These are phyloP conservation scores for Strongylocentrotus purpuratus DNA, from an alignment of 35 echinoderm and acorn worm species.

Conservation along the genomic window DNA sequence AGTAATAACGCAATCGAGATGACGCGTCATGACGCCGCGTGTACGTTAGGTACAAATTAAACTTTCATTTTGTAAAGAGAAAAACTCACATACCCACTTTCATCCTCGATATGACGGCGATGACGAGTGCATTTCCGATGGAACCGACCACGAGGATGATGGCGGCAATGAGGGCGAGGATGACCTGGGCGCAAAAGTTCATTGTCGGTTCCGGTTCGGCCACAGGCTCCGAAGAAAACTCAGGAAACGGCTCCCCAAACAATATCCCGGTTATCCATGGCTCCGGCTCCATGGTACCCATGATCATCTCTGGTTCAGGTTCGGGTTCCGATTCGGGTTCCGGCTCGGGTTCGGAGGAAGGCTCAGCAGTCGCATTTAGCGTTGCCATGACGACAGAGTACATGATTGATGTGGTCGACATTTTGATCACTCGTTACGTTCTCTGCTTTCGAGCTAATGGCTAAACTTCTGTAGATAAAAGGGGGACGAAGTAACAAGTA, in stretches of 20 bases:
- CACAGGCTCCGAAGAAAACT: neutral
- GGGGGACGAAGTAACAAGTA: neutral
- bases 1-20: too few species aligned
- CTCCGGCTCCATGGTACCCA: neutral
- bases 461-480: neutral
- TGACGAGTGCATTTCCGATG: conserved; percentile 60
- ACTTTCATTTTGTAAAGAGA: too few species aligned
- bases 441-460: neutral
- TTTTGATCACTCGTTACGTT: neutral
- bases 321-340: neutral
- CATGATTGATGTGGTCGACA: neutral
- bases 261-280: conserved; percentile 29
- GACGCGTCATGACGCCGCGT: too few species aligned
- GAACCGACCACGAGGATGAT: conserved; percentile 58
- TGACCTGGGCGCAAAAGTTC: conserved; percentile 33
- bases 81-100: conserved; percentile 35
- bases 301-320: neutral
- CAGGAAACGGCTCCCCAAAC: neutral
- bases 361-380: conserved; percentile 15
- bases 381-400: conserved; percentile 38
- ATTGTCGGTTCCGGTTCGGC: conserved; percentile 61
- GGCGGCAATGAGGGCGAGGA: conserved; percentile 54
- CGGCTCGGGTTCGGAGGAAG: conserved; percentile 37
- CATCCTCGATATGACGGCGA: conserved; percentile 59
- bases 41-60: too few species aligned